Percentiles rank a stretch among this genome's conserved stretches.
Evolutionary conservation across 2,113 vertebrate species (phyloP).

Genomic region (Saccopteryx bilineata): DNA sequence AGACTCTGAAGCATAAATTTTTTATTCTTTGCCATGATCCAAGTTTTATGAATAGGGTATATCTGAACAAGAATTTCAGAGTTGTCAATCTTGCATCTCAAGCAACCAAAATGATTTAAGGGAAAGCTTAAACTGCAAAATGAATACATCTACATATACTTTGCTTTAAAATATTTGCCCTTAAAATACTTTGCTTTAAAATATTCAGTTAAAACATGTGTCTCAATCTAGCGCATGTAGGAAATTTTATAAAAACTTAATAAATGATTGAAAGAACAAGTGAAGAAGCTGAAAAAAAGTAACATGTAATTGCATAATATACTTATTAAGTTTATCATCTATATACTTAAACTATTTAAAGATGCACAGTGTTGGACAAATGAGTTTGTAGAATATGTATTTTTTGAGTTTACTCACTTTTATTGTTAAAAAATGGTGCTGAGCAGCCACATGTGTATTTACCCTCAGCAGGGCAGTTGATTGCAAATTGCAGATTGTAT

Average conservation of each 20-base stretch:
- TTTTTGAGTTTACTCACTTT: no score
- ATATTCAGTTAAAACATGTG: not conserved
- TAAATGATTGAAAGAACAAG: not conserved
- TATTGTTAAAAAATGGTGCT: no score
- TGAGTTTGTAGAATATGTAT: no score
- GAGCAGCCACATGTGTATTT: no score
- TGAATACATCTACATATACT: not conserved
- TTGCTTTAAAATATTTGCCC: constrained; percentile 1
- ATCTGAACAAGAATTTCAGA: not conserved
- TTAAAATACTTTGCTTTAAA: not conserved
- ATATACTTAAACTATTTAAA: not conserved
- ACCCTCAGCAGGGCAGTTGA: no score
- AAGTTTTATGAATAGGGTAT: not conserved
- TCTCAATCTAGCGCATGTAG: not conserved
- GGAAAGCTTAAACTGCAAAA: not conserved
- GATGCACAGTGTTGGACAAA: not conserved
- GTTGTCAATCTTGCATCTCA: not conserved
- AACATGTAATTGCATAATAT: not conserved
- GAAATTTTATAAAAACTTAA: not conserved
- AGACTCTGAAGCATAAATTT: not conserved
- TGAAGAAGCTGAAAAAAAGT: not conserved
- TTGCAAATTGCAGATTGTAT: no score
- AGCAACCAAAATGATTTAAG: not conserved
- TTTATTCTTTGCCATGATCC: not conserved
- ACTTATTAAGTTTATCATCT: not conserved